Evolutionary conservation across 2,888 invertebrate genomes (phyloP).

Genomic region (Bombyx huttoni): DNA sequence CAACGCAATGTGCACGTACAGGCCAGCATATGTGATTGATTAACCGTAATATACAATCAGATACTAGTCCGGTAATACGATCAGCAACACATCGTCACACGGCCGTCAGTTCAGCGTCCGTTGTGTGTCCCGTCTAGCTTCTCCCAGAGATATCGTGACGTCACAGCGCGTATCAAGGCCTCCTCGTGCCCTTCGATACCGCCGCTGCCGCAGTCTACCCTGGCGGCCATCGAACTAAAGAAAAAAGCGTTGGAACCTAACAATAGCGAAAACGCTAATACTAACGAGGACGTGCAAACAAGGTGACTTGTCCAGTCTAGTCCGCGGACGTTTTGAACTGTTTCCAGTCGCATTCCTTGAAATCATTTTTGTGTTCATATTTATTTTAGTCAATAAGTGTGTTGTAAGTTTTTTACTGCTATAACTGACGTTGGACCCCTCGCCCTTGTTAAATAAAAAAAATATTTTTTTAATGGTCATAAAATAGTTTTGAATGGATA

Average conservation of each 20-base stretch:
- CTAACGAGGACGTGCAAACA: conserved; percentile 56
- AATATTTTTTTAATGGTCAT: no score
- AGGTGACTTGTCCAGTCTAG: conserved; percentile 47
- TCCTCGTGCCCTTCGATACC: conserved; percentile 84
- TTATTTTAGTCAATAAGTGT: neutral
- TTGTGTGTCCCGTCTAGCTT: conserved; percentile 73
- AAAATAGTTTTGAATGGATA: no score
- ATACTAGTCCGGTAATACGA: no score
- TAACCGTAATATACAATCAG: no score
- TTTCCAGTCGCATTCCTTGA: neutral
- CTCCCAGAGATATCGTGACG: conserved; percentile 90
- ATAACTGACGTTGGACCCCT: no score
- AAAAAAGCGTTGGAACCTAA: conserved; percentile 45
- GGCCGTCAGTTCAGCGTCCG: neutral
- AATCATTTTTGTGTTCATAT: neutral
- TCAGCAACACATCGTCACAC: no score
- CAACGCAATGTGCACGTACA: no score
- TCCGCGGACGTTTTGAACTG: conserved; percentile 11
- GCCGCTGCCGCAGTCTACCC: conserved; percentile 65
- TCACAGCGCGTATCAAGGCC: conserved; percentile 91
- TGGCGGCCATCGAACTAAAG: conserved; percentile 34
- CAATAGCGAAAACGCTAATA: conserved; percentile 31
- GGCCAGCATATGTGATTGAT: no score
- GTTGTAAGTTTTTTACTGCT: no score
- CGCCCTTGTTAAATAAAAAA: no score